Conservation (phyloP, 2,797 vertebrate species). For the Catharus ustulatus region DNA sequence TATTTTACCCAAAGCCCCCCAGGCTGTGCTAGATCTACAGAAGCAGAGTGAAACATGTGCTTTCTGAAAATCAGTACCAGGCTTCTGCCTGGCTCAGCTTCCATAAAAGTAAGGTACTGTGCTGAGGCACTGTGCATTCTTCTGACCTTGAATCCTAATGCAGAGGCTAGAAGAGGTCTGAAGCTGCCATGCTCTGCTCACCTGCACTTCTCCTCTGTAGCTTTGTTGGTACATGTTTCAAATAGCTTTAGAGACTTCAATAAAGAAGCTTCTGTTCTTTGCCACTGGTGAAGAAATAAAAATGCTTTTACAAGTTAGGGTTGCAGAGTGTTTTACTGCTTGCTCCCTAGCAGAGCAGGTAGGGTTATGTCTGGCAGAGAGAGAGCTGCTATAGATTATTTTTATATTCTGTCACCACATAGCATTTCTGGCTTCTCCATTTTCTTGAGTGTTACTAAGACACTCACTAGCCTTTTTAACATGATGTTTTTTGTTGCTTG, state of each 20-base stretch:
- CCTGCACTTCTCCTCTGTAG: neutral
- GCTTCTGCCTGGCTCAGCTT: neutral
- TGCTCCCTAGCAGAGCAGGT: neutral
- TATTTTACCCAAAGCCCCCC: neutral
- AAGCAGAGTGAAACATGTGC: neutral
- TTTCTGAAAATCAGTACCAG: neutral
- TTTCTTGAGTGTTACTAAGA: neutral
- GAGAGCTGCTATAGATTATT: constrained; percentile 1
- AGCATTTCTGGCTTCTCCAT: neutral
- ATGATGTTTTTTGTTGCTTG: neutral
- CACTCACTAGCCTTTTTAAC: neutral
- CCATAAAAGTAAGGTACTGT: neutral
- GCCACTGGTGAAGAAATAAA: constrained; percentile 9
- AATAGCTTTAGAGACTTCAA: neutral
- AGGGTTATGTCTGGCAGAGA: neutral
- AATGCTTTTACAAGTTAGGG: constrained; percentile 23
- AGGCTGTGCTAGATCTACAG: neutral
- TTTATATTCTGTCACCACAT: constrained; percentile 2
- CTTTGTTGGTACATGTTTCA: neutral
- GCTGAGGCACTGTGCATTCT: neutral
- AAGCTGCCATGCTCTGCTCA: constrained; percentile 4
- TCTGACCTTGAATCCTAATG: neutral
- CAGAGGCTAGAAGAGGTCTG: neutral
- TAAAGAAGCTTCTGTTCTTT: constrained; percentile 36
- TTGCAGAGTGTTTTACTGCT: neutral